Evolutionary conservation across 2,797 vertebrate species (phyloP).

Genomic region (Coracias cyanogaster): DNA sequence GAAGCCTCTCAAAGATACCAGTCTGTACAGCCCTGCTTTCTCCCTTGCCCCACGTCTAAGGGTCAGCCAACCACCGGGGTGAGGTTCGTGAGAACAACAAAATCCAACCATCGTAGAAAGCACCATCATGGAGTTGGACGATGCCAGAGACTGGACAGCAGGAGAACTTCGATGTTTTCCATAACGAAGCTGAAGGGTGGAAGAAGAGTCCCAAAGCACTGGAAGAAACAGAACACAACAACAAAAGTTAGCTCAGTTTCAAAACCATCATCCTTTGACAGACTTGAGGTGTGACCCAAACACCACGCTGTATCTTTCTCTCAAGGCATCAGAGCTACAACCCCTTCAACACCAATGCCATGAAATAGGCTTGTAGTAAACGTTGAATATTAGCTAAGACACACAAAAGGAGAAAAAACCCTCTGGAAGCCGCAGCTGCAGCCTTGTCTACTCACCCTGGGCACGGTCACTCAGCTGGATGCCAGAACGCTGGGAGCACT

Average conservation of each 20-base stretch:
- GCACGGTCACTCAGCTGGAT: neutral
- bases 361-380: neutral
- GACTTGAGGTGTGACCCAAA: neutral
- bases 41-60: neutral
- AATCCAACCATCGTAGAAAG: neutral
- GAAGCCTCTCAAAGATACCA: slow-evolving; percentile 36
- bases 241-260: neutral
- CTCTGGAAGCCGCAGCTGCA: neutral
- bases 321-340: neutral
- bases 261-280: neutral
- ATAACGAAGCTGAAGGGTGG: slow-evolving; percentile 85
- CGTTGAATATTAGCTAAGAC: neutral
- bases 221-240: slow-evolving; percentile 58
- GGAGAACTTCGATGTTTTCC: slow-evolving; percentile 88
- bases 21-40: slow-evolving; percentile 17
- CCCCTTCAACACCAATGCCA: neutral
- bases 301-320: neutral
- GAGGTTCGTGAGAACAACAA: neutral
- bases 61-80: neutral
- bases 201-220: slow-evolving; percentile 90
- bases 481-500: slow-evolving; percentile 40
- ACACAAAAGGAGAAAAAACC: neutral
- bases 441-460: neutral
- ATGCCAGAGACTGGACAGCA: slow-evolving; percentile 87
- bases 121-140: slow-evolving; percentile 82